Evolutionary conservation across 2,113 vertebrate species (phyloP).

Genomic region (Cricetomys ansorgei): DNA sequence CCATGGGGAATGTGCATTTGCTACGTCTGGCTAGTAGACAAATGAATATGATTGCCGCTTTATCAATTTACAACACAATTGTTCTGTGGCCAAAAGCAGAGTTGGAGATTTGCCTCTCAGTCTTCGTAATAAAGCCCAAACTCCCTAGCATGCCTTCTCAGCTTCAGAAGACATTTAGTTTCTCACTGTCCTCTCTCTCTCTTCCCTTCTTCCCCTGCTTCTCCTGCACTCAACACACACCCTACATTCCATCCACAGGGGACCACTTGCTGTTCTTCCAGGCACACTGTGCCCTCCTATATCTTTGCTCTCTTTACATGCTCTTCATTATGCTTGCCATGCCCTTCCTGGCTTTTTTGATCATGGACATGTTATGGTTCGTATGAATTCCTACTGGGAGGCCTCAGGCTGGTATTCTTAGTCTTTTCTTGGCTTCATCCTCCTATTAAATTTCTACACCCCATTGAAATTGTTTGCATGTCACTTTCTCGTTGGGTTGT

Average conservation of each 20-base stretch:
- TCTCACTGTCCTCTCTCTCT: not conserved
- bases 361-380: not conserved
- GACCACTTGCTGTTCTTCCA: not conserved
- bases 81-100: conserved; percentile 53
- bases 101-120: conserved; percentile 55
- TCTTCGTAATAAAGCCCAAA: conserved; percentile 50
- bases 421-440: not conserved
- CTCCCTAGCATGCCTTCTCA: not conserved
- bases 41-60: conserved; percentile 65
- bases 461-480: not conserved
- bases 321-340: not conserved
- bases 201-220: rapidly evolving
- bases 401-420: not conserved
- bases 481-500: not conserved
- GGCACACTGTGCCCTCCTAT: not conserved
- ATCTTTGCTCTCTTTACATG: not conserved
- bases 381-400: not conserved
- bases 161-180: conserved; percentile 1
- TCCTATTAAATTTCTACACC: not conserved
- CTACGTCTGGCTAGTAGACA: conserved; percentile 64
- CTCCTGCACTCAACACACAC: rapidly evolving
- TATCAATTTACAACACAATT: conserved; percentile 68
- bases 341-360: not conserved
- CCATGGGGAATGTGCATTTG: conserved; percentile 63
- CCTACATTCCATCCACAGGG: rapidly evolving